phyloP scores from a whole-genome alignment of 64 coral and sea anemone species.

The Trachythela sp. region DNA sequence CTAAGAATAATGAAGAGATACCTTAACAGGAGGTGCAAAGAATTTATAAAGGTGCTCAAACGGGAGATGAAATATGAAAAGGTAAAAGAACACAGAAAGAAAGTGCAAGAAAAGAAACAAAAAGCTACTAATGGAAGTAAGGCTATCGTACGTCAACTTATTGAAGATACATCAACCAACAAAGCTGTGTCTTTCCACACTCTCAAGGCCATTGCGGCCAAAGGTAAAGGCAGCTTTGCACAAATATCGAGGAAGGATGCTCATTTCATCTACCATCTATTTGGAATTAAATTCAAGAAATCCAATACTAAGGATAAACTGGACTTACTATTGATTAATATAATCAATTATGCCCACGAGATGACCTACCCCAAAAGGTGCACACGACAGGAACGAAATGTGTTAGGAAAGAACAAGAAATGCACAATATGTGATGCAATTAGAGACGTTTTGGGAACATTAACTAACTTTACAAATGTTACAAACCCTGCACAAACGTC shows the following conservation, averaged over 20 bases:
- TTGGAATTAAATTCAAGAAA: background rate
- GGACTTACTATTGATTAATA: background rate
- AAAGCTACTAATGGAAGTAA: background rate
- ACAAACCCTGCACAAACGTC: background rate
- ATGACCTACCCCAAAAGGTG: background rate
- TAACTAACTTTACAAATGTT: background rate
- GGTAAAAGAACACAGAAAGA: slow-evolving; percentile 31
- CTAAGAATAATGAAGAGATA: slow-evolving; percentile 27
- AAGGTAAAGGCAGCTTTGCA: background rate
- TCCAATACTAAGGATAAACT: background rate
- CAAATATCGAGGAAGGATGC: background rate
- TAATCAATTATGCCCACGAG: background rate
- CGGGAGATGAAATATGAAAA: slow-evolving; percentile 14
- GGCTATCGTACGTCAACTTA: background rate
- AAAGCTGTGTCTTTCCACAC: slow-evolving; percentile 2
- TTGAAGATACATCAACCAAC: slow-evolving; percentile 11
- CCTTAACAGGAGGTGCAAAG: slow-evolving; percentile 28
- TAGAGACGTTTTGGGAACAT: background rate
- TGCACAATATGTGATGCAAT: background rate
- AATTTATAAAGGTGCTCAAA: slow-evolving; percentile 25
- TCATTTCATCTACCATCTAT: slow-evolving; percentile 16
- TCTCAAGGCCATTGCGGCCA: slow-evolving; percentile 8
- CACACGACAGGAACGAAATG: background rate
- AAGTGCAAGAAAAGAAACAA: slow-evolving; percentile 20
- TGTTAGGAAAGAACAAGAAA: background rate